Evolutionary conservation across 1,140 invertebrate genomes (phyloP).

Genomic region (Zaprionus africanus): DNA sequence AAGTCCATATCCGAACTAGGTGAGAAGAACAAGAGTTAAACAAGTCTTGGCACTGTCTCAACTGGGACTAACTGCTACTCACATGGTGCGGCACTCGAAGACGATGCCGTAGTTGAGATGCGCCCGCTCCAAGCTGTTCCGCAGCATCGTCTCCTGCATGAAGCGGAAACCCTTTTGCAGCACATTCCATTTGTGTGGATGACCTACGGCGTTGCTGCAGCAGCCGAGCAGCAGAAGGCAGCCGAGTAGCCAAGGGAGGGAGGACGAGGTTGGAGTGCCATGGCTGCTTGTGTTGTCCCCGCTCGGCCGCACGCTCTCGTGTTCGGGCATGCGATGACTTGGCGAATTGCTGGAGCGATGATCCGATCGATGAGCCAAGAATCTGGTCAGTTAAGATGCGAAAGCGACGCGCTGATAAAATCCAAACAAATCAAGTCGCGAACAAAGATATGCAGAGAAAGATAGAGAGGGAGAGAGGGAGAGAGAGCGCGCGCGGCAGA

Average conservation of each 20-base stretch:
- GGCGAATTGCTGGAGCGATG: conserved; percentile 12
- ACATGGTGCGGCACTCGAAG: conserved; percentile 80
- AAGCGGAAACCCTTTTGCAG: conserved; percentile 67
- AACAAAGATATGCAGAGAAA: background rate
- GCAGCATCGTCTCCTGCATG: conserved; percentile 73
- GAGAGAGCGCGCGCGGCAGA: background rate
- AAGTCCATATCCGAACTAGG: conserved; percentile 61
- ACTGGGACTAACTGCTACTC: conserved; percentile 27
- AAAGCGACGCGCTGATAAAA: conserved; percentile 9
- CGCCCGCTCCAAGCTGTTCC: conserved; percentile 72
- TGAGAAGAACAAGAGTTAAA: background rate
- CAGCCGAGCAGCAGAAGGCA: conserved; percentile 37
- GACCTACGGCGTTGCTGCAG: conserved; percentile 12
- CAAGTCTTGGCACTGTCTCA: background rate
- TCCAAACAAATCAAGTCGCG: background rate
- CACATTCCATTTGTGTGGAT: conserved; percentile 63
- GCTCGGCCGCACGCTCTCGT: conserved; percentile 31
- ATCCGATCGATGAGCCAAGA: conserved; percentile 4
- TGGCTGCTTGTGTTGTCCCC: background rate
- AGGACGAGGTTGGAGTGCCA: background rate
- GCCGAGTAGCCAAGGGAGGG: conserved; percentile 1
- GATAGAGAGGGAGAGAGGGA: background rate
- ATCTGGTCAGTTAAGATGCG: conserved; percentile 11
- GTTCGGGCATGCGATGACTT: conserved; percentile 31
- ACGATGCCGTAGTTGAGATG: conserved; percentile 76